Conservation (phyloP, 2,888 invertebrate genomes). For the Dasypolia templi region DNA sequence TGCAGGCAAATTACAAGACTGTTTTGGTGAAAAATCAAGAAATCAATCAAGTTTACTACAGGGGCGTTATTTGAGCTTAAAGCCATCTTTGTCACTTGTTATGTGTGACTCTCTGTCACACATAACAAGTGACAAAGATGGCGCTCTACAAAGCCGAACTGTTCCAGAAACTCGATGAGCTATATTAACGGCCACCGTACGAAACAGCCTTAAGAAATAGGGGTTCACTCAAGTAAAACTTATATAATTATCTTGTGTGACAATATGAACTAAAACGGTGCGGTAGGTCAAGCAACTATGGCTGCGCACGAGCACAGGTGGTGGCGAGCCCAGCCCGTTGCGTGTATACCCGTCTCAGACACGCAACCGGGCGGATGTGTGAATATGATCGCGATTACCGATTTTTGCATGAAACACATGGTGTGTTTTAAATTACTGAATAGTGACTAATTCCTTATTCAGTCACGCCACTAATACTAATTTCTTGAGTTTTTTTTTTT, state of each 20-base stretch:
- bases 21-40: slow-evolving; percentile 16
- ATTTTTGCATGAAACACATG: slow-evolving; percentile 60
- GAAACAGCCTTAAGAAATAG: neutral
- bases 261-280: slow-evolving; percentile 49
- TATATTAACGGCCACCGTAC: neutral
- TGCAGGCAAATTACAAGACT: slow-evolving; percentile 42
- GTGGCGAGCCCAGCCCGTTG: slow-evolving; percentile 51
- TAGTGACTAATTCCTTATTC: slow-evolving; percentile 34
- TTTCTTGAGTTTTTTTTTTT: slow-evolving; percentile 8
- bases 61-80: no score
- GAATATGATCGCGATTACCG: slow-evolving; percentile 60
- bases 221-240: slow-evolving; percentile 31
- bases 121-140: neutral
- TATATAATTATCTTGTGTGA: slow-evolving; percentile 17
- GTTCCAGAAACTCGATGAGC: no score
- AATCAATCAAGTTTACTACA: neutral
- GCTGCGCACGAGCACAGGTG: slow-evolving; percentile 68
- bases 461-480: slow-evolving; percentile 38
- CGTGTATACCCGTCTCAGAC: slow-evolving; percentile 60
- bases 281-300: slow-evolving; percentile 70
- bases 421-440: slow-evolving; percentile 39
- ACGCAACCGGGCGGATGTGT: slow-evolving; percentile 71
- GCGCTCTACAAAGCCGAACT: neutral
- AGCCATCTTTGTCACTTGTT: no score
- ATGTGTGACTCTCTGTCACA: no score